phyloP scores from a whole-genome alignment of 2,797 vertebrate genomes.

The Malacoraja senta region DNA sequence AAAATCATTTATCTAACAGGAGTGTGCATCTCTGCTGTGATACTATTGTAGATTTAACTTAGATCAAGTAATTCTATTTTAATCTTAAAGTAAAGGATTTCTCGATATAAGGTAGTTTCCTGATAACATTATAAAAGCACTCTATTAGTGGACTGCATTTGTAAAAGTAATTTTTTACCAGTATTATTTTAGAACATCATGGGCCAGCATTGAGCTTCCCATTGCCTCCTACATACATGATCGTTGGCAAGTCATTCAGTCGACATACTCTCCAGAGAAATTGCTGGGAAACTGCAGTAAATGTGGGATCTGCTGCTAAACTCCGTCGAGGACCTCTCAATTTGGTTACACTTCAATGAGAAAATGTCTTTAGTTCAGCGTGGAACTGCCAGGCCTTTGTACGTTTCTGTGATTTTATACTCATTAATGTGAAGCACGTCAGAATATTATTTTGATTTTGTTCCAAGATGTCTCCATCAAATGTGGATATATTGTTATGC shows the following conservation, averaged over 20 bases:
- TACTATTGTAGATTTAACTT: background rate
- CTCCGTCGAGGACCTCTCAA: too few relatives aligned
- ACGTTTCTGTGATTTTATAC: background rate
- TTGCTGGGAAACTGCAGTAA: too few relatives aligned
- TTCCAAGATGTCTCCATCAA: background rate
- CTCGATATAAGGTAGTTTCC: background rate
- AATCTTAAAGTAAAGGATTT: background rate
- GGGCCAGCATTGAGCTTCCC: too few relatives aligned
- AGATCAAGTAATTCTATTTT: background rate
- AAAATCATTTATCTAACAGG: background rate
- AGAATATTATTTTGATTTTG: background rate
- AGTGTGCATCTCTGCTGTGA: background rate
- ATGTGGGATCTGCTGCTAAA: too few relatives aligned
- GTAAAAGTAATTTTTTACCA: background rate
- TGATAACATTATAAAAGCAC: background rate
- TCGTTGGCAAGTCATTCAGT: too few relatives aligned
- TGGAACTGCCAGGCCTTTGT: too few relatives aligned
- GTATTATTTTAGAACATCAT: too few relatives aligned
- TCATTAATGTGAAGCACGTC: background rate
- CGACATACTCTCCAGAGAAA: too few relatives aligned
- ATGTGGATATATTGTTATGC: background rate
- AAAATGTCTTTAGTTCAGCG: too few relatives aligned
- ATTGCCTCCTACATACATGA: too few relatives aligned
- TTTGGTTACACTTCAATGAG: too few relatives aligned
- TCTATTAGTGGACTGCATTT: background rate